A percentile compares a stretch with the other conserved stretches of the same genome.
These are phyloP conservation scores for Taurulus bubalis DNA, from an alignment of 2,113 vertebrate genomes.

Conservation along the genomic window DNA sequence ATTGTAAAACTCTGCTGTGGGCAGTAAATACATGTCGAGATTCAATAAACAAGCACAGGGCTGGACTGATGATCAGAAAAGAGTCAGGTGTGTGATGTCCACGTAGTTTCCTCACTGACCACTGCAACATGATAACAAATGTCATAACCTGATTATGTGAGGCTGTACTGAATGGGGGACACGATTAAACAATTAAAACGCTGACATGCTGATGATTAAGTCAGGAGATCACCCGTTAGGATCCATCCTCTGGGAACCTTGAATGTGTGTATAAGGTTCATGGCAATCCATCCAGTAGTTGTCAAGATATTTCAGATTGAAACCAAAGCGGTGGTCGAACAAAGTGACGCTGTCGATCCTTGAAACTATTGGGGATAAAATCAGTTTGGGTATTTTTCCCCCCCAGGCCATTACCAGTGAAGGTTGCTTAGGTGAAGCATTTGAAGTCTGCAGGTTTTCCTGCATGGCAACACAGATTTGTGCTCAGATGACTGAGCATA, in stretches of 20 bases:
- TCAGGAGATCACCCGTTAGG: neutral
- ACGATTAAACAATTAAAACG: neutral
- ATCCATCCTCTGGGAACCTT: neutral
- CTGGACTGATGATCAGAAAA: neutral
- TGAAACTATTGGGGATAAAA: neutral
- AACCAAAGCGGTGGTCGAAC: neutral
- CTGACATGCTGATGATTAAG: neutral
- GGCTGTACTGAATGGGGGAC: no score
- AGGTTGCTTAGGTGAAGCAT: slow-evolving; percentile 26
- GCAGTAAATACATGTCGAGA: slow-evolving; percentile 5
- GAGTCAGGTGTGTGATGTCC: neutral
- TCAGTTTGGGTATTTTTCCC: slow-evolving; percentile 10
- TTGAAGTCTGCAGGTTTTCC: slow-evolving; percentile 10
- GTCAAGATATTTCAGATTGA: neutral
- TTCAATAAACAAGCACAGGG: neutral
- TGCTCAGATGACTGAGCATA: slow-evolving; percentile 24
- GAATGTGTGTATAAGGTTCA: neutral
- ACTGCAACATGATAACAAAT: slow-evolving; percentile 12
- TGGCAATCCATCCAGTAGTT: neutral
- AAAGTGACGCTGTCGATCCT: neutral
- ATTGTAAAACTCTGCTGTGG: neutral
- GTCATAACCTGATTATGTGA: neutral
- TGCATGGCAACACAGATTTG: slow-evolving; percentile 45
- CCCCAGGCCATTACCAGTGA: neutral
- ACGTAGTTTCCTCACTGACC: neutral